Conservation (phyloP, 2,113 vertebrate genomes). For the Alethe castanea region DNA sequence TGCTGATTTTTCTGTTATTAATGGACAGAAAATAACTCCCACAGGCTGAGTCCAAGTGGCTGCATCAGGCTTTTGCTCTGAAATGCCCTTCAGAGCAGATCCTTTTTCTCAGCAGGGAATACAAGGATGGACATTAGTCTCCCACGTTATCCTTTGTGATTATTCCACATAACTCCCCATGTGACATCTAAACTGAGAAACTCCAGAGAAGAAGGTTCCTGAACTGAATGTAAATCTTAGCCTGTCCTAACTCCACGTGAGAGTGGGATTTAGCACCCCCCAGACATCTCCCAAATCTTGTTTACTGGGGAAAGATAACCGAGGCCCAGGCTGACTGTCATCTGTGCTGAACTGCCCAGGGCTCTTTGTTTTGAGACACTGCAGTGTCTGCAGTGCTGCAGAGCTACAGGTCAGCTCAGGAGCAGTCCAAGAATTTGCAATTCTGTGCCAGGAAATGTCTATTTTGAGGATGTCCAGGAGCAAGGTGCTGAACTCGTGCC, state of each 20-base stretch:
- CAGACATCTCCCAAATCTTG: conserved; percentile 12
- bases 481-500: neutral
- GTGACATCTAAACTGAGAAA: conserved; percentile 31
- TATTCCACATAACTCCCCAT: neutral
- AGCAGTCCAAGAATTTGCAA: neutral
- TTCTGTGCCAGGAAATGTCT: neutral
- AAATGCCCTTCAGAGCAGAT: neutral
- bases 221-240: conserved; percentile 4
- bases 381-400: neutral
- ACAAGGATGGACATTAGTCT: neutral
- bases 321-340: neutral
- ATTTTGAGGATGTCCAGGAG: conserved; percentile 4
- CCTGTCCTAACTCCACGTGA: neutral
- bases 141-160: neutral
- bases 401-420: neutral
- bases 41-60: neutral
- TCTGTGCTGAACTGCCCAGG: neutral
- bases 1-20: neutral
- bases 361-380: conserved; percentile 27
- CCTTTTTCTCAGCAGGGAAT: neutral
- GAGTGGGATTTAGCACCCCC: neutral
- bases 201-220: conserved; percentile 11
- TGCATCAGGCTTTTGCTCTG: neutral
- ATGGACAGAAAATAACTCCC: neutral
- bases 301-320: conserved; percentile 44